Conservation (phyloP, 2,888 invertebrate genomes). For the Dryadula phaetusa region DNA sequence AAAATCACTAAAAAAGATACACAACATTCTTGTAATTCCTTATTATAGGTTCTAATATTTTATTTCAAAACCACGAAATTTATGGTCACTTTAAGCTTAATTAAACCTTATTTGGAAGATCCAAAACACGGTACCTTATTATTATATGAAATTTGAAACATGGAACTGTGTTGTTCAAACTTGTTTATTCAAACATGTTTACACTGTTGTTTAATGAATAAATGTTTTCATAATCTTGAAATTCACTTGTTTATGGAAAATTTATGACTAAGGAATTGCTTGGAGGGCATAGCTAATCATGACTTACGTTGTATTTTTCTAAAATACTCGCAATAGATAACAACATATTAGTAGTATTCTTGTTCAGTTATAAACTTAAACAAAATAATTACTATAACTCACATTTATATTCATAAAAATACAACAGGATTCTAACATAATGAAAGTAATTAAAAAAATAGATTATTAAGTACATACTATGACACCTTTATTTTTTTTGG, state of each 20-base stretch:
- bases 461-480: no score
- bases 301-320: neutral
- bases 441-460: no score
- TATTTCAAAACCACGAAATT: no score
- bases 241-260: neutral
- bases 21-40: no score
- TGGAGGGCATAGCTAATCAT: neutral
- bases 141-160: conserved; percentile 9
- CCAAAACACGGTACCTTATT: neutral
- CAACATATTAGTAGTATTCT: neutral
- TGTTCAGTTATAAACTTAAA: neutral
- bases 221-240: neutral
- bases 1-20: no score
- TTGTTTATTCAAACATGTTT: conserved; percentile 3
- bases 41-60: no score
- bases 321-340: neutral
- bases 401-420: no score
- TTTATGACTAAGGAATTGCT: neutral
- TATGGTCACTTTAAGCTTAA: neutral
- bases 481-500: no score
- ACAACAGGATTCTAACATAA: no score
- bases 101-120: neutral
- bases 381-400: no score
- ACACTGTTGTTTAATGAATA: conserved; percentile 4
- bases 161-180: neutral